These are phyloP conservation scores for Dicrurus megarhynchus DNA, from an alignment of 2,113 vertebrate species.

Conservation along the genomic window DNA sequence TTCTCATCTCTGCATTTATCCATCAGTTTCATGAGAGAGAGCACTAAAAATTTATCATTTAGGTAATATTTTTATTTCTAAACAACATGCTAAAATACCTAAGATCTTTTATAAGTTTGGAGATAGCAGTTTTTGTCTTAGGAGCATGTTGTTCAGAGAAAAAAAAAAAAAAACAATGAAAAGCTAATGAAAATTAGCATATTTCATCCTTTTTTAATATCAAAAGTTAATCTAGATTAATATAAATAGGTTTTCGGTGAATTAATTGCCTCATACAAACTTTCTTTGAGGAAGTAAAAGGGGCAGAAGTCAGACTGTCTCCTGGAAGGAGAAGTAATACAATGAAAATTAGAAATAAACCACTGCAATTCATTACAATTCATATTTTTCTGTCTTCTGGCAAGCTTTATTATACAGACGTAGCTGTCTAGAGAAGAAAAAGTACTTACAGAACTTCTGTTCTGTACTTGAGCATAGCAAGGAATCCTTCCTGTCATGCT, in stretches of 20 bases:
- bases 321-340: background rate
- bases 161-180: background rate
- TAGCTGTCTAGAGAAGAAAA: background rate
- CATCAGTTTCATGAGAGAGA: background rate
- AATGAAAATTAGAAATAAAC: background rate
- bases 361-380: background rate
- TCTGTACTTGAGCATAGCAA: background rate
- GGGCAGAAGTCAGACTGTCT: background rate
- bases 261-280: background rate
- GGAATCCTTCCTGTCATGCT: background rate
- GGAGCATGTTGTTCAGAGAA: background rate
- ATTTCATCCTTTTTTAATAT: background rate
- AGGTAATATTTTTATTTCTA: background rate
- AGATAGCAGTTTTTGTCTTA: background rate
- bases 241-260: background rate
- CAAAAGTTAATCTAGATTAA: background rate
- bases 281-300: background rate
- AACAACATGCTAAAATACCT: background rate
- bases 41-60: background rate
- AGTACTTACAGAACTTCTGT: background rate
- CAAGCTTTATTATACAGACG: constrained; percentile 17
- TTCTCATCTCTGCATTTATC: background rate
- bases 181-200: background rate
- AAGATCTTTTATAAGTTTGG: background rate
- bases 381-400: background rate